Evolutionary conservation across 2,888 invertebrate species (phyloP), one percentile per base, ranked within the genome.

Genomic region (Lasioglossum leucozonium): DNA sequence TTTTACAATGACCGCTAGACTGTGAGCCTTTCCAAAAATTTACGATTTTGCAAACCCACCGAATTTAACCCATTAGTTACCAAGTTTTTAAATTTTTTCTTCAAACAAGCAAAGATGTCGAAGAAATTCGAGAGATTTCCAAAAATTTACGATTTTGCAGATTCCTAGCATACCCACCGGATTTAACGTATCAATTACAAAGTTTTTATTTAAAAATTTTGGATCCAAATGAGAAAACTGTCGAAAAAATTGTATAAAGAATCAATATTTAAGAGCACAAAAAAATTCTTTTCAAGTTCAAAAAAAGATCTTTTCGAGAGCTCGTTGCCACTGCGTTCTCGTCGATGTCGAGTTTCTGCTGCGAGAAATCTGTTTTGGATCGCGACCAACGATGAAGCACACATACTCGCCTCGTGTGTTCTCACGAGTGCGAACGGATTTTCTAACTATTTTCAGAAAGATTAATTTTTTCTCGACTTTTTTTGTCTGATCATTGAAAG

Each of bases 301-400:
- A n/a, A n/a, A n/a, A n/a, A n/a, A n/a, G n/a, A 58, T n/a, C 13
- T n/a, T 11, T 55, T 18, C n/a, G 10, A 18, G 62, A 58, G 73
- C 77, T 77, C 74, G 83, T 81, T 83, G 44, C 47, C 80, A 74
- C 81, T 58, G n/a, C 5, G 22, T 10, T 55, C 72, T 37, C 69
- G 65, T 80, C 67, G 65, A 55, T 75, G 58, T 75, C 51, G 62
- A 83, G 58, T 72, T 30, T 34, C 58, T 76, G 77, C 72, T 67
- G 65, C 78, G 69, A 82, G 55, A 71, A 44, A 75, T 47, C 30
- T 78, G 58, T 72, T 81, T 44, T 18, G 73, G 77, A 77, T 77
- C 74, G 77, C 85, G 78, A 78, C 62, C 77, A 69, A 55, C 11
- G 42, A 37, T 22, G 34, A 37, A 65, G 30, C 65, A 30, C 65